phyloP scores from a whole-genome alignment of 2,888 invertebrate genomes.

The Drosophila rellima region DNA sequence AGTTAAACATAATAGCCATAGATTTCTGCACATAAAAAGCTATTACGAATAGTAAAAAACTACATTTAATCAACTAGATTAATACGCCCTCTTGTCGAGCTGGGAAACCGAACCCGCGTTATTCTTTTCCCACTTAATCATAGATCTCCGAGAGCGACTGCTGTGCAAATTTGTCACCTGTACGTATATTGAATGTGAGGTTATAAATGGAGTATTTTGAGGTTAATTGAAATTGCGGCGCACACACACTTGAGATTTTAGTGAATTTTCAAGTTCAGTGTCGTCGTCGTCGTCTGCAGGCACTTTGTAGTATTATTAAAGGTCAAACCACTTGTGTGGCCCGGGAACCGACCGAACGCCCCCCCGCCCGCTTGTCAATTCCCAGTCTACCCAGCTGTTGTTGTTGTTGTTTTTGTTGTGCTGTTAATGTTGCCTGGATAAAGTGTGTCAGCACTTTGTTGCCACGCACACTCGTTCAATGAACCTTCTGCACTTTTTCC shows the following conservation, averaged over 20 bases:
- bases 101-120: slow-evolving; percentile 22
- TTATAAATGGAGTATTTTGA: slow-evolving; percentile 45
- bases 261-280: slow-evolving; percentile 68
- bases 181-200: slow-evolving; percentile 33
- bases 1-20: slow-evolving; percentile 3
- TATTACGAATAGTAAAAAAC: slow-evolving; percentile 34
- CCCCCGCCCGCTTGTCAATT: slow-evolving; percentile 51
- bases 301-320: slow-evolving; percentile 44
- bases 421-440: slow-evolving; percentile 56
- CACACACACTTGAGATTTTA: slow-evolving; percentile 27
- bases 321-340: slow-evolving; percentile 82
- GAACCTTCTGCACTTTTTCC: slow-evolving; percentile 65
- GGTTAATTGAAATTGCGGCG: slow-evolving; percentile 73
- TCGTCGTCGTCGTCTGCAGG: slow-evolving; percentile 15
- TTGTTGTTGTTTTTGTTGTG: slow-evolving; percentile 16
- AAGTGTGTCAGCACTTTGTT: slow-evolving; percentile 76
- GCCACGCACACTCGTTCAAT: slow-evolving; percentile 60
- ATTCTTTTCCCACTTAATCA: slow-evolving; percentile 49
- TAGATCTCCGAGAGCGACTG: slow-evolving; percentile 8
- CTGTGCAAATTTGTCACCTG: slow-evolving; percentile 66
- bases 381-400: slow-evolving; percentile 37
- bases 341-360: slow-evolving; percentile 31
- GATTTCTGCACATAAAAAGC: slow-evolving; percentile 20
- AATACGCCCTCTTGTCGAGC: slow-evolving; percentile 30
- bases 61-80: slow-evolving; percentile 30